Conservation (phyloP, 2,113 vertebrate species). For the Ciconia boyciana region DNA sequence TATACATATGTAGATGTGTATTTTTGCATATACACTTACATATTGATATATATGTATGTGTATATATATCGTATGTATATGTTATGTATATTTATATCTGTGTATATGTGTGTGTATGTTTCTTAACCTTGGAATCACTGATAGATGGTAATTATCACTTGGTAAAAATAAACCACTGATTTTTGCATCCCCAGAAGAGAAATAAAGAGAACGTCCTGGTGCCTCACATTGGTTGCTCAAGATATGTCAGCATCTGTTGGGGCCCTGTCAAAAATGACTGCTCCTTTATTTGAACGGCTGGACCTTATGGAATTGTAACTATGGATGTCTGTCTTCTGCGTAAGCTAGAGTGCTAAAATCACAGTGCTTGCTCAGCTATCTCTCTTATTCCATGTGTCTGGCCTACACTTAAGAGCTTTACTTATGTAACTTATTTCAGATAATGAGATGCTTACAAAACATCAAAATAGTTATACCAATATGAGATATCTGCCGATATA, state of each 20-base stretch:
- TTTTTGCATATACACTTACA: background rate
- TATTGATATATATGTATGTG: background rate
- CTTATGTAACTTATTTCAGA: background rate
- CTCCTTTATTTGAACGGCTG: background rate
- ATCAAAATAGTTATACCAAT: background rate
- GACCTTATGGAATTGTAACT: background rate
- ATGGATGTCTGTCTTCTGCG: background rate
- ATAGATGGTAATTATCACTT: background rate
- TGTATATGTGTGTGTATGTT: background rate
- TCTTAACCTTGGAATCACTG: background rate
- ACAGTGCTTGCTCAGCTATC: background rate
- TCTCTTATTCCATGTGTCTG: background rate
- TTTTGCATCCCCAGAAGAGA: background rate
- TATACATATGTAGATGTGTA: background rate
- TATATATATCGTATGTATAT: background rate
- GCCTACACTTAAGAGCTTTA: background rate
- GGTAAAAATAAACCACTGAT: background rate
- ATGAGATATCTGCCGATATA: background rate
- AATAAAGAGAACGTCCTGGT: background rate
- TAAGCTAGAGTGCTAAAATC: background rate
- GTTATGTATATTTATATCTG: background rate
- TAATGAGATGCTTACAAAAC: background rate
- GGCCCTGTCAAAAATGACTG: background rate
- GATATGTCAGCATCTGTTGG: background rate
- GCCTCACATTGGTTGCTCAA: background rate